Evolutionary conservation across 1,140 invertebrate species (phyloP), one percentile per base, ranked within the genome.

Genomic region (Patella vulgata): DNA sequence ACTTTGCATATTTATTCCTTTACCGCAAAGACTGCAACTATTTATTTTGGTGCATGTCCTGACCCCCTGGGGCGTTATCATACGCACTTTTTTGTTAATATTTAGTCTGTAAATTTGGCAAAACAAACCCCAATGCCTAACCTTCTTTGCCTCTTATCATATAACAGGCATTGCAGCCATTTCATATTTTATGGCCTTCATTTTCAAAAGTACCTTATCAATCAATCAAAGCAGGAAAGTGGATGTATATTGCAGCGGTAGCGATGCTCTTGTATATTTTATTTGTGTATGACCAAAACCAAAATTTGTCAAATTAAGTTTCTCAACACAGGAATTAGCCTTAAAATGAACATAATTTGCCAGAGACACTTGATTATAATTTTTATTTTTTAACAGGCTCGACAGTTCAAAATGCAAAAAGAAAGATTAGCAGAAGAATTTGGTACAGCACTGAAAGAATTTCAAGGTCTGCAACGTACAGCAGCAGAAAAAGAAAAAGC

Each of bases 381-480:
- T 43, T 43, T 64, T 53, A 54, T 39, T 53, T 85, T 87, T 67
- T 88, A 95, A 84, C n/a, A n/a, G n/a, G n/a, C n/a, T n/a, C 89
- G 92, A 63, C 92, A 95, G 73, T 88, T 91, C 75, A 95, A 95
- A 84, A 91, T 99, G 84, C 93, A 95, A 73, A 89, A 90, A 66
- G 96, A 98, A 75, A 87, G 95, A 33, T 87, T 99, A 43, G 91
- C 94, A 40, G 94, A 97, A 83, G 96, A 99, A 82, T 98, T 97
- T 84, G 92, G 94, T 68, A 87, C 89, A 66, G 93, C 93, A n/a
- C 85, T 98, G 55, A 97, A 95, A 80, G 89, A 90, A 70, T 97
- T 98, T 63, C 89, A 90, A 77, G 80, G 87, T 12, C 89, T 90
- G 17, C 93, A 96, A 84, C 87, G 91, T 76, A 86, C 88, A 61